Conservation (phyloP, 53 echinoderm and acorn worm species). For the Arbacia lixula region DNA sequence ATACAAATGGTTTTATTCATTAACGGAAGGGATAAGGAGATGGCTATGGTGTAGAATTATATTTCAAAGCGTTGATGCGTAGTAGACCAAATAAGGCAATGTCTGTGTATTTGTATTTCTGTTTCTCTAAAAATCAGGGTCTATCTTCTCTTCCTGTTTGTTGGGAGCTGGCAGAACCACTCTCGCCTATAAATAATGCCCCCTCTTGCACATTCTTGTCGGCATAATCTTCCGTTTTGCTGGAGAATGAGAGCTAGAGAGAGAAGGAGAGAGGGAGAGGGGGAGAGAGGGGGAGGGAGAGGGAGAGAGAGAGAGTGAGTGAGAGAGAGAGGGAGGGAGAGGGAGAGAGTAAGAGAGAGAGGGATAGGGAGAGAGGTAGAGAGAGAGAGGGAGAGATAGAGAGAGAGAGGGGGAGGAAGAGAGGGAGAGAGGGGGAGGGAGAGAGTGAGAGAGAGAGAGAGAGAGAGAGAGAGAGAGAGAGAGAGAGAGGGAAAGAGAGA, state of each 20-base stretch:
- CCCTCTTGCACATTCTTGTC: too few relatives aligned
- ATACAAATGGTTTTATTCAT: too few relatives aligned
- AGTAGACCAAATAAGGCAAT: too few relatives aligned
- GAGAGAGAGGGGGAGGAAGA: background rate
- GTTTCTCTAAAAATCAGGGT: too few relatives aligned
- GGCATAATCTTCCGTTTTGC: too few relatives aligned
- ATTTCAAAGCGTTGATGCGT: too few relatives aligned
- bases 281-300: background rate
- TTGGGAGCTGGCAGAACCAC: too few relatives aligned
- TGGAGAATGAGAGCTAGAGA: background rate
- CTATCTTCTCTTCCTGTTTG: too few relatives aligned
- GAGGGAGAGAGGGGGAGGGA: background rate
- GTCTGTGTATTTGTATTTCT: too few relatives aligned
- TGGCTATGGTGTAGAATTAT: too few relatives aligned
- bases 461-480: background rate
- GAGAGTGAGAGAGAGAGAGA: background rate
- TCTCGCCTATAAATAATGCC: too few relatives aligned
- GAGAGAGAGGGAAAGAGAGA: background rate
- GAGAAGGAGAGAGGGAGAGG: background rate
- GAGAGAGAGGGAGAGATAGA: background rate
- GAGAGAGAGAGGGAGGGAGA: background rate
- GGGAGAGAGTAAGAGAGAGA: background rate
- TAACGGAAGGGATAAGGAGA: too few relatives aligned
- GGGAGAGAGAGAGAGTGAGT: background rate
- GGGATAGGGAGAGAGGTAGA: background rate